These are phyloP conservation scores for Athrips mouffetella DNA, from an alignment of 2,888 invertebrate species.

Conservation along the genomic window DNA sequence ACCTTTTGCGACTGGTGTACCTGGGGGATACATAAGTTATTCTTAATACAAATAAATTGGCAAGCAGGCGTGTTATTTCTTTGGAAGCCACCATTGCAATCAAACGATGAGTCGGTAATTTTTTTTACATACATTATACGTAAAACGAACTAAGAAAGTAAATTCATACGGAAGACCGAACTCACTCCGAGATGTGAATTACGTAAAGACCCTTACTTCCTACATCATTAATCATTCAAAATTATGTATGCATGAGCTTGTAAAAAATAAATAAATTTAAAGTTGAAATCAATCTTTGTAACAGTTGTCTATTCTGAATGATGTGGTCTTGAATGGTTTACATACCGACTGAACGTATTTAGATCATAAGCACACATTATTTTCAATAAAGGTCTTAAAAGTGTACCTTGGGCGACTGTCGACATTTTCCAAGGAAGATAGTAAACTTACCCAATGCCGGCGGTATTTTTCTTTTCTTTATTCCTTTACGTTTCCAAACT, in stretches of 20 bases:
- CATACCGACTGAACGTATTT: neutral
- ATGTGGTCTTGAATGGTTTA: neutral
- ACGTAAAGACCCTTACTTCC: neutral
- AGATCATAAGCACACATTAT: neutral
- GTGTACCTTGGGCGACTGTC: too few relatives aligned
- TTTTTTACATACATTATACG: too few relatives aligned
- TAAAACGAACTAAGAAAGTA: too few relatives aligned
- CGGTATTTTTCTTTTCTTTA: slow-evolving; percentile 78
- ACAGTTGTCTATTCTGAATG: neutral
- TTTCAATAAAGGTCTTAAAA: too few relatives aligned
- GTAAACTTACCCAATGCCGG: slow-evolving; percentile 72
- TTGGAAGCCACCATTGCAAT: too few relatives aligned
- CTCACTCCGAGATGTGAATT: neutral
- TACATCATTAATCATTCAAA: neutral
- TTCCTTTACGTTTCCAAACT: slow-evolving; percentile 83
- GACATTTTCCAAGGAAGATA: neutral
- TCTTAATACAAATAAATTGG: neutral
- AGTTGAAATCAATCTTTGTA: neutral
- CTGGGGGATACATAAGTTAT: slow-evolving; percentile 32
- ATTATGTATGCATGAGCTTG: too few relatives aligned
- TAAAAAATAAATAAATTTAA: neutral
- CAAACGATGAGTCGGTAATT: too few relatives aligned
- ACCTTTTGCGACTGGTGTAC: slow-evolving; percentile 55
- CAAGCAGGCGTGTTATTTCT: too few relatives aligned
- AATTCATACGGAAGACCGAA: too few relatives aligned